Conservation (phyloP, 2,113 vertebrate species). For the Lipotes vexillifer region DNA sequence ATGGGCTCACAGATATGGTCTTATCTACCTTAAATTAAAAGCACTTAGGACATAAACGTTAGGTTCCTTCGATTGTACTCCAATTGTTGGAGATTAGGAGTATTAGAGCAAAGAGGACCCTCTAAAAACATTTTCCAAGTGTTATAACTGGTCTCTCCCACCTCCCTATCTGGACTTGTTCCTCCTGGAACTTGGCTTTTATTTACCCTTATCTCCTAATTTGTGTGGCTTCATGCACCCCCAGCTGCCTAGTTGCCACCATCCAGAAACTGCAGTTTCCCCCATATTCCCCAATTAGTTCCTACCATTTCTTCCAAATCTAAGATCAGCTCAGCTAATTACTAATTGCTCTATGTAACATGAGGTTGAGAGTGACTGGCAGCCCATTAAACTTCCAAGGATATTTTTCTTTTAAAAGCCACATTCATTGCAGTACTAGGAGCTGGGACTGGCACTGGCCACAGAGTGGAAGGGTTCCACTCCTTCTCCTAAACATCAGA, state of each 20-base stretch:
- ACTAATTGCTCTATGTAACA: neutral
- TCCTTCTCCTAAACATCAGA: neutral
- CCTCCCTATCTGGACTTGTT: neutral
- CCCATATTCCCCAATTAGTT: neutral
- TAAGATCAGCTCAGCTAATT: neutral
- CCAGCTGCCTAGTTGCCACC: neutral
- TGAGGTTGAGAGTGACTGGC: neutral
- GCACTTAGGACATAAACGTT: neutral
- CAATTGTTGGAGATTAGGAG: neutral
- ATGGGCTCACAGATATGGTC: neutral
- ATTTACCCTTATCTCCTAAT: neutral
- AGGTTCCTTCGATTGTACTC: neutral
- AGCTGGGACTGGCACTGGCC: neutral
- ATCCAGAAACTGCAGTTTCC: neutral
- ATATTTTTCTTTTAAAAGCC: neutral
- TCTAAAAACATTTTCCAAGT: neutral
- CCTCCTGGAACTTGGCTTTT: neutral
- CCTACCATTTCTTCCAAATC: neutral
- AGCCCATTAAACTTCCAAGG: neutral
- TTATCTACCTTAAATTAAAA: neutral
- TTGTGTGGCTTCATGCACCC: accelerated
- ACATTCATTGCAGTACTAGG: neutral
- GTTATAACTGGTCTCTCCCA: neutral
- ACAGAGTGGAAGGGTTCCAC: neutral
- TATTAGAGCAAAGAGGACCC: neutral